Evolutionary conservation across 2,113 vertebrate species (phyloP), one percentile per base, ranked within the genome.

Genomic region (Anarhynchus alexandrinus): DNA sequence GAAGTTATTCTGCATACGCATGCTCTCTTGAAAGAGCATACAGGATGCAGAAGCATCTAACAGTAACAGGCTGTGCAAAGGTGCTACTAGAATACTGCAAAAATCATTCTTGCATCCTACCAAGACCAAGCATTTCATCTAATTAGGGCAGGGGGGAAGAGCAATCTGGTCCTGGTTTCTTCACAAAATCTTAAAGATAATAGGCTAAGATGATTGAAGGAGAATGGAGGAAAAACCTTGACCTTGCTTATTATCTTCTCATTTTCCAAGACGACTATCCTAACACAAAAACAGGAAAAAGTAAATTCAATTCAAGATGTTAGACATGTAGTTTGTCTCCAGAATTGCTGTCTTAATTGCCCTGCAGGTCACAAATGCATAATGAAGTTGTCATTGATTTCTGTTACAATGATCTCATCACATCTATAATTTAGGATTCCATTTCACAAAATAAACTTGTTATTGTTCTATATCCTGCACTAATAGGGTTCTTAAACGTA

Each of bases 361-460:
- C 38, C 26, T 65, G 65, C 77, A 94, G 78, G 77, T 94, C 26
- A 12, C 77, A 69, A 93, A 87, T 11, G 76, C 42, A n/a, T 66
- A 89, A 95, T 49, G 49, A 91, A 94, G 45, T 85, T 94, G 88
- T 69, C 81, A 91, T 25, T 78, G 81, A 95, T 92, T 94, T 84
- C 45, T 89, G 26, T 82, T 85, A 42, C 69, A 65, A 73, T 85
- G 91, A 94, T 72, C 70, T 95, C 95, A 94, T 87, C 66, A 45
- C 18, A 84, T 66, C 62, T 93, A 65, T 82, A 95, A 92, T 79
- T 79, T 62, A 79, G 70, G 66, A 89, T 93, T 85, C 65, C 18
- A 71, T 95, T 94, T 95, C 93, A 95, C 73, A 94, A 94, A 95
- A 86, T 62, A 86, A 93, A 93, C 84, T 79, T 59, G 27, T 86